These are phyloP conservation scores for Chionoecetes opilio DNA, from an alignment of 1,140 invertebrate genomes.

Conservation along the genomic window DNA sequence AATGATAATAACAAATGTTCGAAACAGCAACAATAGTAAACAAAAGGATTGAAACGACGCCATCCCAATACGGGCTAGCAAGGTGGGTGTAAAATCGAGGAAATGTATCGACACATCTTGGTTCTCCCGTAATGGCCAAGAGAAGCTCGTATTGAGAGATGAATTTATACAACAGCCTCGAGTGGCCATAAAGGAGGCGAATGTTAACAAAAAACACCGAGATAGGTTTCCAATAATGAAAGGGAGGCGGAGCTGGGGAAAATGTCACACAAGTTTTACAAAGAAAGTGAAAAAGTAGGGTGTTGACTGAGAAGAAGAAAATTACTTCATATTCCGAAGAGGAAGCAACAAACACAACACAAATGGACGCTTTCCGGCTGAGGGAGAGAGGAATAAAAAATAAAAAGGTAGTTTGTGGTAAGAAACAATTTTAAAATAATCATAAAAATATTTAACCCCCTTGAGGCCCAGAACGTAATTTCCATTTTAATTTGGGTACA, in stretches of 20 bases:
- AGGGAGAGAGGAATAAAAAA: constrained; percentile 33
- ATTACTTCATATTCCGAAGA: constrained; percentile 46
- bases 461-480: too few relatives aligned
- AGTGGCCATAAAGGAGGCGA: neutral
- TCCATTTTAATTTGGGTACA: too few relatives aligned
- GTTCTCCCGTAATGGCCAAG: neutral
- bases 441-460: neutral
- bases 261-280: constrained; percentile 59
- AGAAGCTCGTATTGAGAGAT: constrained; percentile 39
- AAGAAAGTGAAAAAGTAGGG: constrained; percentile 31
- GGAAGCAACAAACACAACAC: neutral
- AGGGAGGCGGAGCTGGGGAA: neutral
- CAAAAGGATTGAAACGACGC: neutral
- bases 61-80: neutral
- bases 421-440: neutral
- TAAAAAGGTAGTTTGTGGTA: neutral
- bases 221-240: constrained; percentile 63
- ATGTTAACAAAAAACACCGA: constrained; percentile 46
- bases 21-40: neutral
- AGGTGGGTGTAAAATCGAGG: neutral
- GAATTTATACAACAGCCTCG: constrained; percentile 42
- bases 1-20: too few relatives aligned
- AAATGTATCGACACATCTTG: constrained; percentile 16
- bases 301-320: constrained; percentile 34
- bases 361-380: neutral